Conservation (phyloP, 2,113 vertebrate genomes). For the Clupea harengus region DNA sequence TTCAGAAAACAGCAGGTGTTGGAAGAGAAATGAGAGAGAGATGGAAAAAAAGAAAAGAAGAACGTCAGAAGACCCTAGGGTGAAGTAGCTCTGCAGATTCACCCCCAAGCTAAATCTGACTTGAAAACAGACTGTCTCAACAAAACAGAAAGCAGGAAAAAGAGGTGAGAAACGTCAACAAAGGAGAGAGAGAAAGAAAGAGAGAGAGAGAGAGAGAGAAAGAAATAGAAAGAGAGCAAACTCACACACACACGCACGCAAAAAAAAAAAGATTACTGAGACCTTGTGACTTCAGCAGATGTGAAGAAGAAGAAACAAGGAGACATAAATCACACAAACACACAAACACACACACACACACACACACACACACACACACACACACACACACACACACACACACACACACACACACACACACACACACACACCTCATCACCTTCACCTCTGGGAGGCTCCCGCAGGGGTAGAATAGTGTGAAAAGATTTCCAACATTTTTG, state of each 20-base stretch:
- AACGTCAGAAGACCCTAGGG: not conserved
- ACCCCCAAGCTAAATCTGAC: not conserved
- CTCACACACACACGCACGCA: too few species aligned
- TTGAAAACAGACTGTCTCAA: not conserved
- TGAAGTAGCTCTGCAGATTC: not conserved
- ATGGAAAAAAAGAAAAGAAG: not conserved
- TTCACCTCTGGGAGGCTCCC: not conserved
- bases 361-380: not conserved
- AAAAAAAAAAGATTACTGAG: not conserved
- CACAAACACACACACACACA: not conserved
- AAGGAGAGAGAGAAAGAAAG: not conserved
- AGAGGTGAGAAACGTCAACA: slow-evolving; percentile 10
- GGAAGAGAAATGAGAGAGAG: too few species aligned
- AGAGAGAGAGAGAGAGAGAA: not conserved
- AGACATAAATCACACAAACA: not conserved
- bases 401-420: not conserved
- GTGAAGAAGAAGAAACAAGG: not conserved
- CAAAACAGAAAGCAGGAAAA: not conserved
- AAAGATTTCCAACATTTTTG: too few species aligned
- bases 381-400: not conserved
- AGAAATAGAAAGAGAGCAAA: not conserved
- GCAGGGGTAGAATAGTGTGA: too few species aligned
- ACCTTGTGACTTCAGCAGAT: not conserved
- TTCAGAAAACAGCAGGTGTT: not conserved
- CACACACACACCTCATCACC: not conserved